Evolutionary conservation across 2,797 vertebrate genomes (phyloP).

Genomic region (Amphiprion clarkii): DNA sequence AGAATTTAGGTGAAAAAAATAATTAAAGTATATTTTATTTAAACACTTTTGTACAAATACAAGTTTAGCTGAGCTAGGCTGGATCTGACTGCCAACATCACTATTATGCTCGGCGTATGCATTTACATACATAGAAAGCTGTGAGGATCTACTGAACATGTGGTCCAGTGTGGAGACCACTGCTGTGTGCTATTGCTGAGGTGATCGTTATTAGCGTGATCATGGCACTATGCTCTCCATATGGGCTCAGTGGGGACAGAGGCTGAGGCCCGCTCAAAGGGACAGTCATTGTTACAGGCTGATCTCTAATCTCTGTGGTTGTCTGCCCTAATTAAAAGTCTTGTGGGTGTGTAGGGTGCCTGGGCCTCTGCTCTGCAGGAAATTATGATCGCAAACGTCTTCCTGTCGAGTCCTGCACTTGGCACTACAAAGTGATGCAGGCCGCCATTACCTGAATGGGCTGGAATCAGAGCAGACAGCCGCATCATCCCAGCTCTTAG

Average conservation of each 20-base stretch:
- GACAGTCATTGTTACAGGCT: slow-evolving; percentile 96
- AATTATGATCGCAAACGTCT: slow-evolving; percentile 99
- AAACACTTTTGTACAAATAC: not conserved
- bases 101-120: slow-evolving; percentile 6
- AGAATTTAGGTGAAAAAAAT: slow-evolving; percentile 25
- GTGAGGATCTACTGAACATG: slow-evolving; percentile 48
- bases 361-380: slow-evolving; percentile 94
- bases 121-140: slow-evolving; percentile 30
- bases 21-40: slow-evolving; percentile 10
- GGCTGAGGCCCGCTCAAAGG: slow-evolving; percentile 94
- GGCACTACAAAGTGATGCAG: slow-evolving; percentile 96
- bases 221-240: slow-evolving; percentile 79
- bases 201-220: slow-evolving; percentile 83
- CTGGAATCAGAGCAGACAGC: slow-evolving; percentile 99
- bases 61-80: slow-evolving; percentile 23
- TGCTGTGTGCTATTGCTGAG: slow-evolving; percentile 70
- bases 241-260: slow-evolving; percentile 88
- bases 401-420: slow-evolving; percentile 96
- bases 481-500: slow-evolving; percentile 98
- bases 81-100: slow-evolving; percentile 24
- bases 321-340: slow-evolving; percentile 99
- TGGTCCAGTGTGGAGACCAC: slow-evolving; percentile 47
- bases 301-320: slow-evolving; percentile 98
- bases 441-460: slow-evolving; percentile 97
- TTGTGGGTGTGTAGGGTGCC: slow-evolving; percentile 88